Percentiles rank a stretch among this genome's conserved stretches.
Conservation (phyloP, 2,888 invertebrate genomes). For the Phragmatobia fuliginosa region DNA sequence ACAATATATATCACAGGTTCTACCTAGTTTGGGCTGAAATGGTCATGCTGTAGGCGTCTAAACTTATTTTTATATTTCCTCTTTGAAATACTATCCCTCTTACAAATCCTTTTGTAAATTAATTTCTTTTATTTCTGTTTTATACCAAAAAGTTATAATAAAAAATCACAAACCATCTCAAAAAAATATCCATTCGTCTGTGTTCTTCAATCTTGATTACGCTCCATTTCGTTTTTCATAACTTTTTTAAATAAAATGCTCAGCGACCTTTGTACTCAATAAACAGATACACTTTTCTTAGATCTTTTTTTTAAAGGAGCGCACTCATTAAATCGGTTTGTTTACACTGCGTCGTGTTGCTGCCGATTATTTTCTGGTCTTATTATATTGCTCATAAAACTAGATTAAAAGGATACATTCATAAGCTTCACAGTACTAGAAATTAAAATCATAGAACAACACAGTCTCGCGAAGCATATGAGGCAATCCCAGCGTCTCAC, state of each 20-base stretch:
- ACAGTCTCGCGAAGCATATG: no score
- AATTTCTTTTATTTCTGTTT: neutral
- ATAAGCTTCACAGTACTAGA: neutral
- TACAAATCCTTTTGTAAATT: neutral
- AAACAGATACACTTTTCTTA: constrained; percentile 2
- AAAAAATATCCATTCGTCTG: neutral
- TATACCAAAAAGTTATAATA: neutral
- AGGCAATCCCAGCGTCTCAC: no score
- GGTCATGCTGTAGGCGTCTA: neutral
- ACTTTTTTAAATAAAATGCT: constrained; percentile 6
- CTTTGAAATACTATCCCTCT: neutral
- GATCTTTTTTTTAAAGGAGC: constrained; percentile 1
- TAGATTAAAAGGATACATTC: neutral
- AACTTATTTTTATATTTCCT: neutral
- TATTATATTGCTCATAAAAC: neutral
- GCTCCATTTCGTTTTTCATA: neutral
- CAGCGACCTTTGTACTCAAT: constrained; percentile 8
- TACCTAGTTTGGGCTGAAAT: neutral
- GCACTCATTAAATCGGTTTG: neutral
- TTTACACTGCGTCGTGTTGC: neutral
- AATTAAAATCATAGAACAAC: neutral
- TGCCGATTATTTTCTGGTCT: neutral
- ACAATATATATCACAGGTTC: neutral
- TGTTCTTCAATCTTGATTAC: constrained; percentile 1
- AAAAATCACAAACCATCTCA: neutral